Conservation (phyloP, 2,888 invertebrate species). For the Congeria kusceri region DNA sequence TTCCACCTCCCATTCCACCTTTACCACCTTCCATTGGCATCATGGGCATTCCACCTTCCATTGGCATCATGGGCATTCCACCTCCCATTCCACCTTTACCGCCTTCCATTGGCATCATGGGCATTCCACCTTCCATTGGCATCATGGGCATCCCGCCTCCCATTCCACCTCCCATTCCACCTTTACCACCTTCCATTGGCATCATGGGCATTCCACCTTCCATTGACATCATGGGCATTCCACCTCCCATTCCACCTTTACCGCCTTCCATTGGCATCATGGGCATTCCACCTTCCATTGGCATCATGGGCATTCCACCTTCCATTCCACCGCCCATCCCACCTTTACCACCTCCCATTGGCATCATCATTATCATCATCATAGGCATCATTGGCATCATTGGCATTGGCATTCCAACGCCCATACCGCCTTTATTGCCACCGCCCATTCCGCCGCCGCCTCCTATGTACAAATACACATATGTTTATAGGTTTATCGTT, state of each 20-base stretch:
- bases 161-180: conserved; percentile 10
- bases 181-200: too few species aligned
- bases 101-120: too few species aligned
- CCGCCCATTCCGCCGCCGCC: not conserved
- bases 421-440: not conserved
- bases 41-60: conserved; percentile 3
- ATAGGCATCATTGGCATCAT: not conserved
- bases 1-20: conserved; percentile 7
- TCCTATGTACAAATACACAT: not conserved
- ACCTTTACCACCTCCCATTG: not conserved
- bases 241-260: conserved; percentile 4
- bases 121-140: conserved; percentile 8
- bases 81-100: conserved; percentile 17
- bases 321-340: conserved; percentile 8
- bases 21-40: conserved; percentile 3
- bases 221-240: conserved; percentile 6
- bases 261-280: conserved; percentile 5
- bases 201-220: too few species aligned
- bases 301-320: conserved; percentile 3
- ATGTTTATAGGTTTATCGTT: too few species aligned
- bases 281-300: conserved; percentile 5
- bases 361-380: conserved; percentile 5
- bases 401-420: not conserved
- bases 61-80: conserved; percentile 7
- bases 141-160: conserved; percentile 20